Evolutionary conservation across 2,888 invertebrate species (phyloP).

Genomic region (Druceiella hillmani): DNA sequence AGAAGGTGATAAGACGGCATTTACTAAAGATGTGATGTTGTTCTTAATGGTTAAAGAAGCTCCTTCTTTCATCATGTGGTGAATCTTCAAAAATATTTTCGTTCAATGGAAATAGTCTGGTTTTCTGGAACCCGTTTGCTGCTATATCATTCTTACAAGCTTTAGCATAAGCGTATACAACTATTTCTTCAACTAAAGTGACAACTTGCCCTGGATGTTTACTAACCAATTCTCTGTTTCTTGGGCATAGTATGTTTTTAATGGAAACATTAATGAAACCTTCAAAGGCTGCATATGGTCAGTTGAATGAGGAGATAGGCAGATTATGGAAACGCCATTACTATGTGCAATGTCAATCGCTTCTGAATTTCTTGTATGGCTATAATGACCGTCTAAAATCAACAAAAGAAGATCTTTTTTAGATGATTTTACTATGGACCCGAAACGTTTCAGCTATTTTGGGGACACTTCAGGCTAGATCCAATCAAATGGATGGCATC

Average conservation of each 20-base stretch:
- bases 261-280: constrained; percentile 22
- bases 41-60: too few species aligned
- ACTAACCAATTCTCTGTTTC: constrained; percentile 16
- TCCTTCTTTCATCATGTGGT: too few species aligned
- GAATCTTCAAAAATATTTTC: constrained; percentile 17
- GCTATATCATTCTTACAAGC: constrained; percentile 18
- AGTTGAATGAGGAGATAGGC: constrained; percentile 22
- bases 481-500: constrained; percentile 29
- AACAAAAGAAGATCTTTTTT: constrained; percentile 18
- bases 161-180: constrained; percentile 20
- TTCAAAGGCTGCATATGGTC: constrained; percentile 25
- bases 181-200: constrained; percentile 20
- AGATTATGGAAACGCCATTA: constrained; percentile 23
- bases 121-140: constrained; percentile 20
- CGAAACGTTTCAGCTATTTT: constrained; percentile 28
- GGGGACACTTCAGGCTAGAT: constrained; percentile 28
- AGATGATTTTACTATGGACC: constrained; percentile 19
- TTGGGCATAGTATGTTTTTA: constrained; percentile 24
- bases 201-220: constrained; percentile 13
- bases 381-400: constrained; percentile 25
- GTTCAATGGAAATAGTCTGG: constrained; percentile 24
- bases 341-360: constrained; percentile 17
- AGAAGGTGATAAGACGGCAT: too few species aligned
- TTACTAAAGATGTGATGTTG: too few species aligned
- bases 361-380: constrained; percentile 26